Evolutionary conservation across 2,888 invertebrate species (phyloP), one percentile per base, ranked within the genome.

Genomic region (Pristionchus exspectatus): DNA sequence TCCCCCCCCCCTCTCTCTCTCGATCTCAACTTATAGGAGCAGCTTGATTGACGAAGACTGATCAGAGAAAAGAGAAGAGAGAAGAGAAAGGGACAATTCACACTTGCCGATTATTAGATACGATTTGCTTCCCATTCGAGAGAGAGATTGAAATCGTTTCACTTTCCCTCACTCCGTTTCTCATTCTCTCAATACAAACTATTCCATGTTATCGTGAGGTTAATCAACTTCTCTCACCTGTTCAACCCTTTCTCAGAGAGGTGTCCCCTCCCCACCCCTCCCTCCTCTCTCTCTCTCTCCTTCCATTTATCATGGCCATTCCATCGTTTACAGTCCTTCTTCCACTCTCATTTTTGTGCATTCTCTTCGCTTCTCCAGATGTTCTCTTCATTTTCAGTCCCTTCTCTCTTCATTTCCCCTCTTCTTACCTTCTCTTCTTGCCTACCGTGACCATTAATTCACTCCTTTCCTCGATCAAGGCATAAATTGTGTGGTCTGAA

Each of bases 1-100:
- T 44, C 72, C 24, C 72, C 16, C 87, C 69, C 72, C n/a, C 72
- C 69, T 33, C 86, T 38, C 50, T 66, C 54, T 24, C 16, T 21
- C 72, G 33, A 87, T 72, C 87, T 30, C 86, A 54, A 72, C 54
- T 87, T 85, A 27, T 30, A 24, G 30, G 59, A 56, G 27, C 21
- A 30, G 50, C 44, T 33, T 85, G 85, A 85, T 56, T 85, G 85
- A 85, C 56, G 85, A 85, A 85, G 85, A 85, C 85, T 85, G 85
- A 85, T 85, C 85, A 85, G 44, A n/a, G 33, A 59, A 63, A 63
- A 50, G 83, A 83, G 54, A 54, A 77, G 50, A 50, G 77, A 44
- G 9, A 21, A 77, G 83, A 50, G 54, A 54, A 21, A 50, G 83
- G 27, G 83, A 54, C 50, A 83, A 27, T 54, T 83, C 83, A 83